phyloP scores from a whole-genome alignment of 2,113 vertebrate species.

The Odontesthes bonariensis region DNA sequence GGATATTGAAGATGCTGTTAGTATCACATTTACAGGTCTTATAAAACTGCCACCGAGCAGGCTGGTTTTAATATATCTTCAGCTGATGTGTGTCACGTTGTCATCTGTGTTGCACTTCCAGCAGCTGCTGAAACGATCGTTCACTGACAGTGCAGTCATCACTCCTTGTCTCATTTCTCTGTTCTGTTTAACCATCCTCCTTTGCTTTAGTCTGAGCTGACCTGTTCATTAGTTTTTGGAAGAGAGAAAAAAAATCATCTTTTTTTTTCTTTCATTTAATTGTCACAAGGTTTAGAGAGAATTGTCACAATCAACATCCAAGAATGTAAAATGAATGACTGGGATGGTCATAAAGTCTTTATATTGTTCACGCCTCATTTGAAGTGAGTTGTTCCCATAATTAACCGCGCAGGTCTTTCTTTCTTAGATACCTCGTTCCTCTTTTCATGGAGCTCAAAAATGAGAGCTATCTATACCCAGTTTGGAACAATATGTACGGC shows the following conservation, averaged over 20 bases:
- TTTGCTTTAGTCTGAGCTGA: conserved; percentile 32
- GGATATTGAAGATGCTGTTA: conserved; percentile 74
- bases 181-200: conserved; percentile 58
- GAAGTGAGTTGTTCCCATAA: neutral
- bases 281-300: neutral
- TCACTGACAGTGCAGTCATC: conserved; percentile 47
- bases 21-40: conserved; percentile 71
- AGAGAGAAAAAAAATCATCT: neutral
- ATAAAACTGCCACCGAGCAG: conserved; percentile 70
- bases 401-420: neutral
- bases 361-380: conserved; percentile 2
- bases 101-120: conserved; percentile 54
- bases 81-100: conserved; percentile 55
- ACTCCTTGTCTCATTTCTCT: conserved; percentile 34
- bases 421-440: neutral
- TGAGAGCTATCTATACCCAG: neutral
- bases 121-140: conserved; percentile 62
- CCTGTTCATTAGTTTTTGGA: neutral
- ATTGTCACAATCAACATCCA: neutral
- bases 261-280: neutral
- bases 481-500: neutral
- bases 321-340: neutral
- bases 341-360: neutral
- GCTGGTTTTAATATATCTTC: conserved; percentile 67
- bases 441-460: neutral